Percentiles rank a stretch among this genome's conserved stretches.
phyloP scores from a whole-genome alignment of 2,113 vertebrate species.

The Microcebus tavaratra region DNA sequence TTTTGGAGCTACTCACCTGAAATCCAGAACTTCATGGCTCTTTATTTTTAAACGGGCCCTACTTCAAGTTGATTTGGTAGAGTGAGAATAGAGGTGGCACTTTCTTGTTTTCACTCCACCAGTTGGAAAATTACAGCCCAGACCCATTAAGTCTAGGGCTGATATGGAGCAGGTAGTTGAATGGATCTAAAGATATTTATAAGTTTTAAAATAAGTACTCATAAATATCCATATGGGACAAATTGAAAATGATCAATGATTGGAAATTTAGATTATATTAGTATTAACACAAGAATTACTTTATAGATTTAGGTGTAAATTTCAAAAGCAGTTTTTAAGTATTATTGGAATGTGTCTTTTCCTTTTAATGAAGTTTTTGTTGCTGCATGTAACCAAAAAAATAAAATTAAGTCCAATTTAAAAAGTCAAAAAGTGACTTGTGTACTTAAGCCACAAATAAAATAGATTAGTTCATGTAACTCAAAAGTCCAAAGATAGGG shows the following conservation, averaged over 20 bases:
- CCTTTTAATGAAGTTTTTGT: conserved; percentile 25
- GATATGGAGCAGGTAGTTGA: neutral
- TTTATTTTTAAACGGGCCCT: neutral
- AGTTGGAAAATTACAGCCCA: neutral
- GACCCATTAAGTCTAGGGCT: neutral
- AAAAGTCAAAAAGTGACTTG: neutral
- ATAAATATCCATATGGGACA: neutral
- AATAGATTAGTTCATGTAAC: neutral
- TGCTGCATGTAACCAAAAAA: neutral
- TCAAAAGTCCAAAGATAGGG: neutral
- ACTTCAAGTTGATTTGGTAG: neutral
- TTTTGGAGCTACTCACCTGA: neutral
- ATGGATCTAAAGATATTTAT: neutral
- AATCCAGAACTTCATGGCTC: neutral
- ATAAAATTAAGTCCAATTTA: neutral
- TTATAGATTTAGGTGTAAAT: neutral
- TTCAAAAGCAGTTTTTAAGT: neutral
- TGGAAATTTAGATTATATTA: neutral
- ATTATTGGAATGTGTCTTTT: neutral
- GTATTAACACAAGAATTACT: neutral
- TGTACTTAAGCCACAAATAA: neutral
- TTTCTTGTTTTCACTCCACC: neutral
- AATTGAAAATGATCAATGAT: neutral
- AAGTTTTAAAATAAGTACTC: conserved; percentile 10
- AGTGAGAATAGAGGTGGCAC: neutral